Evolutionary conservation across 2,113 vertebrate genomes (phyloP).

Genomic region (Bombycilla garrulus): DNA sequence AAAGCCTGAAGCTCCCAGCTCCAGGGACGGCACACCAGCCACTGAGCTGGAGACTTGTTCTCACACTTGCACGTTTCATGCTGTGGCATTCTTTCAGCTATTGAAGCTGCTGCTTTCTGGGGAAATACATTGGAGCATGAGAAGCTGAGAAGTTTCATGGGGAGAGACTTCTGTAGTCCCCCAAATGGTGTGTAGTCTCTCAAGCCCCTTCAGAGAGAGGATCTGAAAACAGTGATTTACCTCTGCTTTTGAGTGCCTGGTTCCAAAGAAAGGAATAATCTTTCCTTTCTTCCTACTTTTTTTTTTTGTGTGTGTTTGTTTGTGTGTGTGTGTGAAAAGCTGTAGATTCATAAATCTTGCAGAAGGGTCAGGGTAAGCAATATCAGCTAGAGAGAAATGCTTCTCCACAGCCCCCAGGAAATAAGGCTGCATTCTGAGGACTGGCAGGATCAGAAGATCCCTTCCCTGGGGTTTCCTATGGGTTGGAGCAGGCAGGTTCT

Average conservation of each 20-base stretch:
- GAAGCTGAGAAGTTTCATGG: not conserved
- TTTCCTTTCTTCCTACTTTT: not conserved
- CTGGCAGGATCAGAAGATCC: not conserved
- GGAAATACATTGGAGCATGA: not conserved
- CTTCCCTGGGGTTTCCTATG: not conserved
- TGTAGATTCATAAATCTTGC: not conserved
- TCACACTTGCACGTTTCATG: not conserved
- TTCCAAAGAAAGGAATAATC: not conserved
- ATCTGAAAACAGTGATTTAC: not conserved
- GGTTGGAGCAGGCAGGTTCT: not conserved
- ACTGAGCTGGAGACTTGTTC: not conserved
- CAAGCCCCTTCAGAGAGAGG: not conserved
- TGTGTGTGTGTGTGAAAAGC: not conserved
- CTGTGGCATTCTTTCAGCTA: not conserved
- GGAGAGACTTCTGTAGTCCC: accelerated
- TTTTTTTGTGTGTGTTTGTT: not conserved
- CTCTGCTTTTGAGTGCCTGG: not conserved
- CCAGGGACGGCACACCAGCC: not conserved
- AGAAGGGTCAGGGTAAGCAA: not conserved
- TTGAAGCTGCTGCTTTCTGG: not conserved
- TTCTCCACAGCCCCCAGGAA: not conserved
- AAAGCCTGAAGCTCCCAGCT: not conserved
- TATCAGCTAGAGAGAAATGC: not conserved
- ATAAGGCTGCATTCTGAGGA: not conserved
- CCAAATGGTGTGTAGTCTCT: not conserved